Conservation (phyloP, 2,113 vertebrate genomes). For the Lethenteron reissneri region DNA sequence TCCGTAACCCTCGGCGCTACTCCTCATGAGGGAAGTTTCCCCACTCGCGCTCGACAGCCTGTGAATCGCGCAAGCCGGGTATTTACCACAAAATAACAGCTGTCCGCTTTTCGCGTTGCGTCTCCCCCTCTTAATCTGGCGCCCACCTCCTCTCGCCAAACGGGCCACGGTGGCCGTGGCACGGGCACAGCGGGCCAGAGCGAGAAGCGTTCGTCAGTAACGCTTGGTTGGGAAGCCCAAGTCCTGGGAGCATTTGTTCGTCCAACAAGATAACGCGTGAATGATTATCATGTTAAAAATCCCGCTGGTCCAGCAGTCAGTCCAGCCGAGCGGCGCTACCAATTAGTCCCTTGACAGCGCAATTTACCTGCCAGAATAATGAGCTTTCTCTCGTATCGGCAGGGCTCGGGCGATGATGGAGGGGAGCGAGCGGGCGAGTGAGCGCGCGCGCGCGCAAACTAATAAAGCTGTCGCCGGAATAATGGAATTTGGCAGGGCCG, state of each 20-base stretch:
- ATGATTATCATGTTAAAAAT: conserved; percentile 3
- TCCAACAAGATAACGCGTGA: neutral
- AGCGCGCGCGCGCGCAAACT: neutral
- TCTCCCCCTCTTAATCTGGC: too few species aligned
- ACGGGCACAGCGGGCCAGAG: too few species aligned
- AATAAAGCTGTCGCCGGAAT: conserved; percentile 6
- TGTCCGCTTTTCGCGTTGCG: too few species aligned
- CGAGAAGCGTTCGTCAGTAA: too few species aligned
- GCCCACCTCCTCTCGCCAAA: too few species aligned
- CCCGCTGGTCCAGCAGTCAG: neutral
- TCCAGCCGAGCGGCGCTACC: conserved; percentile 2
- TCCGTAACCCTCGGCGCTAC: too few species aligned
- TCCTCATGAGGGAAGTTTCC: too few species aligned
- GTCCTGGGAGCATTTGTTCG: neutral
- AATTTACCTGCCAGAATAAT: conserved; percentile 4
- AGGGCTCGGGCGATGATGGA: conserved; percentile 1
- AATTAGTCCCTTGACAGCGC: conserved; percentile 5
- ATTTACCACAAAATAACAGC: too few species aligned
- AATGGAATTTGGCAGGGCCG: conserved; percentile 6
- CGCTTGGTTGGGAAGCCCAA: too few species aligned
- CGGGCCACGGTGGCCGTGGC: too few species aligned
- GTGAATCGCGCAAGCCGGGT: too few species aligned
- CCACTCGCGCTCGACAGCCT: too few species aligned
- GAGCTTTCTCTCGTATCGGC: conserved; percentile 3
- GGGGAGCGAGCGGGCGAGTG: neutral